phyloP scores from a whole-genome alignment of 2,113 vertebrate species.

The Platysteira castanea region DNA sequence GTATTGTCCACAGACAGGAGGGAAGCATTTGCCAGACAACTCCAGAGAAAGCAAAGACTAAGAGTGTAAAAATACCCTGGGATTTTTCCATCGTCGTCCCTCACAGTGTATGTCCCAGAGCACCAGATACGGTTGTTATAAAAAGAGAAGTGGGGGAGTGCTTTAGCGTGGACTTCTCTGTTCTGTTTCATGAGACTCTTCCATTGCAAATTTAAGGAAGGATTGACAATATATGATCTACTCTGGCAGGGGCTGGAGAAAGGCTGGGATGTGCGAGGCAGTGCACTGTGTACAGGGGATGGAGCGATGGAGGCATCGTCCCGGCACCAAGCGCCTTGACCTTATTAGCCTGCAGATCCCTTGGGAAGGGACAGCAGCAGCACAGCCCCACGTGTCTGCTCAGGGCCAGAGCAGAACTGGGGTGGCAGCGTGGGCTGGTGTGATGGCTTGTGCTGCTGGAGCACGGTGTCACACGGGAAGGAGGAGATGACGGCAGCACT shows the following conservation, averaged over 20 bases:
- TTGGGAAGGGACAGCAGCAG: not conserved
- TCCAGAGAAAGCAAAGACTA: constrained; percentile 53
- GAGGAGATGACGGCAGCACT: not conserved
- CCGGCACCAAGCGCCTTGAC: not conserved
- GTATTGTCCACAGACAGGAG: constrained; percentile 58
- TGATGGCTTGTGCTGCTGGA: not conserved
- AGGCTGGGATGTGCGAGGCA: not conserved
- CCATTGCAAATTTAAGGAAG: not conserved
- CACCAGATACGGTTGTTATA: constrained; percentile 63
- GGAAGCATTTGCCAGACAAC: constrained; percentile 55
- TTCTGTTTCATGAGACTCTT: constrained; percentile 56
- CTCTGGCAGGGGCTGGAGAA: constrained; percentile 9
- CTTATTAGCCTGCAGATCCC: not conserved
- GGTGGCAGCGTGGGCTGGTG: not conserved
- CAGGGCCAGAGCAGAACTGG: not conserved
- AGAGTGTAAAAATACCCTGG: constrained; percentile 63
- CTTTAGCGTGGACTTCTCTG: constrained; percentile 52
- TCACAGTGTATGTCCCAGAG: constrained; percentile 43
- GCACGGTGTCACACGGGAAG: not conserved
- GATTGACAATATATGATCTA: constrained; percentile 10
- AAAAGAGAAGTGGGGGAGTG: constrained; percentile 69
- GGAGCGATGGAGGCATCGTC: not conserved
- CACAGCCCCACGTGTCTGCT: not conserved
- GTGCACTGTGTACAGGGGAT: not conserved
- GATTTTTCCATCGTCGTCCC: constrained; percentile 56